Evolutionary conservation across 2,888 invertebrate genomes (phyloP).

Genomic region (Melanostoma scalare): DNA sequence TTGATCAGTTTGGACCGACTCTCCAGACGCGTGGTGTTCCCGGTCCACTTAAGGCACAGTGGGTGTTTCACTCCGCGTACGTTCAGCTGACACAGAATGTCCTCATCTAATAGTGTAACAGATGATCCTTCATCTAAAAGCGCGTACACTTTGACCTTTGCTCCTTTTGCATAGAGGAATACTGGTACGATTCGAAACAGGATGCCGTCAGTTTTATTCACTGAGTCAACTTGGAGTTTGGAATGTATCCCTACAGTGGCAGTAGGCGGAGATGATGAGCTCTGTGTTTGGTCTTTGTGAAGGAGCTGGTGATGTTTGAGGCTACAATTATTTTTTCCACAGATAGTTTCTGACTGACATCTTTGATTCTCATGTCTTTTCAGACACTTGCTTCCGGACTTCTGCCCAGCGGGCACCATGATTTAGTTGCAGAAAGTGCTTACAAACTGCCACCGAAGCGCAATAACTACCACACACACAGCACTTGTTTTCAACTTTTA

Average conservation of each 20-base stretch:
- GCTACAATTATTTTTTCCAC: slow-evolving; percentile 17
- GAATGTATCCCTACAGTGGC: not conserved
- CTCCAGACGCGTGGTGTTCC: not conserved
- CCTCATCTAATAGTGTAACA: not conserved
- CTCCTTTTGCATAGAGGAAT: not conserved
- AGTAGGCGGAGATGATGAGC: not conserved
- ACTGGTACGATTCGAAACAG: slow-evolving; percentile 3
- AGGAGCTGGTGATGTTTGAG: slow-evolving; percentile 20
- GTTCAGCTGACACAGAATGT: not conserved
- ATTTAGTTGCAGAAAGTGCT: too few species aligned
- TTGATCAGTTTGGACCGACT: not conserved
- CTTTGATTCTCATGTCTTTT: not conserved
- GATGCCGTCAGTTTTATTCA: not conserved
- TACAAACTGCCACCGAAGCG: too few species aligned
- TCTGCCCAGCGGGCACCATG: not conserved
- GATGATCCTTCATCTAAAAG: not conserved
- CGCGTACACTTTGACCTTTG: not conserved
- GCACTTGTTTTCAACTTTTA: slow-evolving; percentile 3
- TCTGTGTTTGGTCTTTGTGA: not conserved
- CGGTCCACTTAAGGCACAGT: not conserved
- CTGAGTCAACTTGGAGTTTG: not conserved
- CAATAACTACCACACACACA: not conserved
- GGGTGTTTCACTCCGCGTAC: not conserved
- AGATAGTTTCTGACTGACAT: slow-evolving; percentile 7
- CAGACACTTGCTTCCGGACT: slow-evolving; percentile 20